Base-by-base conservation (phyloP, 2,113 vertebrate species). In the Hippocampus mohnikei region DNA sequence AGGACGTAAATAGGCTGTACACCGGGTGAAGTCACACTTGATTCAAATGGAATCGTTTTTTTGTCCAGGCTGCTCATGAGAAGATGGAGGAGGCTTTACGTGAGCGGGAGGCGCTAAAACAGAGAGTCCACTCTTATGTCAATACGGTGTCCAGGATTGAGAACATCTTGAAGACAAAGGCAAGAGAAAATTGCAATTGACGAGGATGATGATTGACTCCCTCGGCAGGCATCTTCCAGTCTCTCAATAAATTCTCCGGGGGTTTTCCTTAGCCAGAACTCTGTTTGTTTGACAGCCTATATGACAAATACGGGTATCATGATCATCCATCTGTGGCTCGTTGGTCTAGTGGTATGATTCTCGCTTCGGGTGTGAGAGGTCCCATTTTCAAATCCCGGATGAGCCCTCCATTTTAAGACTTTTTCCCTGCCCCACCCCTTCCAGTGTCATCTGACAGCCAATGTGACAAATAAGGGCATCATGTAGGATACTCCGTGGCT, bases 91-190 rank as follows among this genome's bases (percentile, higher is more conserved):
- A 91, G 76, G 94, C 93, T 50, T 75, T 96, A 69, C 92, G 92
- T 56, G 95, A 98, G 86, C 95, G 92, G 82, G 96, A 99, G 66
- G 95, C 99, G 78, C 90, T 99, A 88, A 98, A 97, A 89, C 86
- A 90, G 67, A 93, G 95, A 62, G 93, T 98, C 79, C 96, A 98
- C 88, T 93, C 92, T n/a, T 98, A 99, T 40, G 96, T 98, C 76
- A 91, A 93, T 4, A 95, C 98, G 84, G 95, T 99, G 84, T 93
- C 96, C 37, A 93, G 93, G 66, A 94, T 96, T 67, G 96, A 99
- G 86, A 94, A 85, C 58, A 71, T 99, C 66, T 96, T 99, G 81
- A 85, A 93, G 56, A 70, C 93, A 0, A 99, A 99, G 95, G 97
- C 93, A 82, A 87, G 72, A 48, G 6, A 25, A 21, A 15, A 29